A percentile compares a stretch with the other conserved stretches of the same genome.
Evolutionary conservation across 2,888 invertebrate genomes (phyloP).

Genomic region (Andrena marginata): DNA sequence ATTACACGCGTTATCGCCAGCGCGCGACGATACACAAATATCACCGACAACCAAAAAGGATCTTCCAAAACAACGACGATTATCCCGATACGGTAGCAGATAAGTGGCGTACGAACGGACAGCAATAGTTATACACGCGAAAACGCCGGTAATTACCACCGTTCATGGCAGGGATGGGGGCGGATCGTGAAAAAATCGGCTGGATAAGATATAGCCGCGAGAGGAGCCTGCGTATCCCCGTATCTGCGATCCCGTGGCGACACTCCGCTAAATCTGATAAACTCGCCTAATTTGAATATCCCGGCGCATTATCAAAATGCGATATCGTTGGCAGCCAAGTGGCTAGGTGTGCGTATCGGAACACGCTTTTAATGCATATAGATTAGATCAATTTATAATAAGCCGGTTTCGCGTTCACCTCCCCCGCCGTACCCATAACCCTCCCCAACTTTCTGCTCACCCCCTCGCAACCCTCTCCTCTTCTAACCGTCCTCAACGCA

Average conservation of each 20-base stretch:
- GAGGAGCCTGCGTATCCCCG: slow-evolving; percentile 35
- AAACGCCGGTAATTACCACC: slow-evolving; percentile 15
- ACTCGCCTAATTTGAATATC: slow-evolving; percentile 83
- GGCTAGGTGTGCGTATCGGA: slow-evolving; percentile 75
- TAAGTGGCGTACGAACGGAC: neutral
- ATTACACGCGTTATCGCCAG: too few species aligned
- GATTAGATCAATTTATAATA: slow-evolving; percentile 84
- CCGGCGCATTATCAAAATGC: slow-evolving; percentile 83
- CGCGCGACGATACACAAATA: slow-evolving; percentile 37
- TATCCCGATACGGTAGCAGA: neutral
- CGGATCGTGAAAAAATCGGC: slow-evolving; percentile 27
- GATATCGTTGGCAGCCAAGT: slow-evolving; percentile 79
- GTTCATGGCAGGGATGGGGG: neutral
- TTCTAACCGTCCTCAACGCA: neutral
- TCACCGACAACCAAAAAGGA: neutral
- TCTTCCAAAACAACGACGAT: neutral
- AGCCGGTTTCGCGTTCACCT: slow-evolving; percentile 77
- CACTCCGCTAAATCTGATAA: slow-evolving; percentile 81
- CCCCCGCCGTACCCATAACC: slow-evolving; percentile 17
- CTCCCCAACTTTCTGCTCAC: slow-evolving; percentile 30
- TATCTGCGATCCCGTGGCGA: slow-evolving; percentile 71
- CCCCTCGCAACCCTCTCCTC: neutral
- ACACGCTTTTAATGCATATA: slow-evolving; percentile 83
- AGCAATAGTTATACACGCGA: neutral
- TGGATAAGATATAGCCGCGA: slow-evolving; percentile 49